Conservation (phyloP, 2,797 vertebrate genomes). For the Vireo griseus region DNA sequence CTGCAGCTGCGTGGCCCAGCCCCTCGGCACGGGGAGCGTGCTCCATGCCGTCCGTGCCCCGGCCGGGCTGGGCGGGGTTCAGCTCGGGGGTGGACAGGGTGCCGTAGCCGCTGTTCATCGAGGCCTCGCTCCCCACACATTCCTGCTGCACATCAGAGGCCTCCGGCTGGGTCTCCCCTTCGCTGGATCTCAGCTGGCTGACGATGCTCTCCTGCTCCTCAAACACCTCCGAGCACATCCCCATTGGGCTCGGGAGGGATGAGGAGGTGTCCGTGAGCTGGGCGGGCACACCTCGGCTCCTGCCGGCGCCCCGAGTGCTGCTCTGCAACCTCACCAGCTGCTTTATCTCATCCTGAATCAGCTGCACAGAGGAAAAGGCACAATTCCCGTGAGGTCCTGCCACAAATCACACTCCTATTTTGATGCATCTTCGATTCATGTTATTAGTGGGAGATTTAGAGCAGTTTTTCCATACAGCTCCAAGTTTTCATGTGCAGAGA, state of each 20-base stretch:
- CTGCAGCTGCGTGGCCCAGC: accelerated
- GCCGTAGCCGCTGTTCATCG: constrained; percentile 86
- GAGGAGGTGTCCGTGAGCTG: constrained; percentile 9
- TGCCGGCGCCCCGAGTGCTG: constrained; percentile 7
- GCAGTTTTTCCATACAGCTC: background rate
- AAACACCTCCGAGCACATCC: constrained; percentile 65
- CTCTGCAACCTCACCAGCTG: constrained; percentile 85
- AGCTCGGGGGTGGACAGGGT: constrained; percentile 81
- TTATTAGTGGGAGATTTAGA: background rate
- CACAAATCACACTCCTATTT: accelerated
- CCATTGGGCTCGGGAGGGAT: constrained; percentile 59
- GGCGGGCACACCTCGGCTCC: constrained; percentile 32
- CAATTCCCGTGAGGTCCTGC: background rate
- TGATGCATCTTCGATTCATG: background rate
- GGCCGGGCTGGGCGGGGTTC: constrained; percentile 9
- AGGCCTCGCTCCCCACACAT: constrained; percentile 70
- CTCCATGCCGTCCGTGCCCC: constrained; percentile 18
- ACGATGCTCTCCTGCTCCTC: constrained; percentile 59
- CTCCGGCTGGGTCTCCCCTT: constrained; percentile 38
- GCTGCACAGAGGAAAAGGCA: constrained; percentile 68
- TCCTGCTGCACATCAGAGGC: constrained; percentile 39
- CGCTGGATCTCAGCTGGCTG: constrained; percentile 39
- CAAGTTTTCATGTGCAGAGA: background rate
- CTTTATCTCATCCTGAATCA: constrained; percentile 94
- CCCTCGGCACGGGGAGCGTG: background rate